phyloP scores from a whole-genome alignment of 2,113 vertebrate species.

The Chitala chitala region DNA sequence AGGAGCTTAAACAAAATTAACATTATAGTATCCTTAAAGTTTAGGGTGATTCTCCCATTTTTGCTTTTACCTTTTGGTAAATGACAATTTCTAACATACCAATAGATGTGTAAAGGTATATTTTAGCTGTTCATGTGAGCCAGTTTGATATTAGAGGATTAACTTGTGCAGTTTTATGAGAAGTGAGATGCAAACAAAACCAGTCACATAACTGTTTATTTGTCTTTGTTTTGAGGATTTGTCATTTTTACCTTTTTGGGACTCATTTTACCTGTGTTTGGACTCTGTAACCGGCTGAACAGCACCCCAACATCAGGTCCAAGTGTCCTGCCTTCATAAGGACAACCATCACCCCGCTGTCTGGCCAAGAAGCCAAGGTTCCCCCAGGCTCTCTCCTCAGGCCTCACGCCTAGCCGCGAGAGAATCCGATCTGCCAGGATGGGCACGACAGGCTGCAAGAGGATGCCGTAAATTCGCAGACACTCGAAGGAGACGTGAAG shows the following conservation, averaged over 20 bases:
- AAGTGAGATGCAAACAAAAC: too few species aligned
- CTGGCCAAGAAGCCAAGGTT: conserved; percentile 64
- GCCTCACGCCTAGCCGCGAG: conserved; percentile 69
- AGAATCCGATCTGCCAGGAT: conserved; percentile 69
- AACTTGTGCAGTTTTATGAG: too few species aligned
- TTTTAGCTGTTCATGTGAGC: too few species aligned
- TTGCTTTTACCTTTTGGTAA: too few species aligned
- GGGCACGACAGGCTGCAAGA: conserved; percentile 84
- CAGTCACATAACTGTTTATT: too few species aligned
- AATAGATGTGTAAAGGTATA: too few species aligned
- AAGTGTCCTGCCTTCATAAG: conserved; percentile 76
- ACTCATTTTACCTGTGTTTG: conserved; percentile 31
- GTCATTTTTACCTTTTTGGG: conserved; percentile 22
- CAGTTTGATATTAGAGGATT: too few species aligned
- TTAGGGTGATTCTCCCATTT: too few species aligned
- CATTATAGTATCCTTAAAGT: too few species aligned
- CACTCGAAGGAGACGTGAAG: conserved; percentile 81
- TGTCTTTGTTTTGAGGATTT: too few species aligned
- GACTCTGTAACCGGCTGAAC: conserved; percentile 72
- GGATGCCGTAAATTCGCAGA: conserved; percentile 76
- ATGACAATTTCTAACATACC: too few species aligned
- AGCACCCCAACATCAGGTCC: conserved; percentile 76
- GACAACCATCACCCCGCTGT: conserved; percentile 57
- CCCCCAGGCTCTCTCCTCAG: conserved; percentile 61
- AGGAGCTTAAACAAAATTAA: too few species aligned